Evolutionary conservation across 2,888 invertebrate species (phyloP), one percentile per base, ranked within the genome.

Genomic region (Colostygia pectinataria): DNA sequence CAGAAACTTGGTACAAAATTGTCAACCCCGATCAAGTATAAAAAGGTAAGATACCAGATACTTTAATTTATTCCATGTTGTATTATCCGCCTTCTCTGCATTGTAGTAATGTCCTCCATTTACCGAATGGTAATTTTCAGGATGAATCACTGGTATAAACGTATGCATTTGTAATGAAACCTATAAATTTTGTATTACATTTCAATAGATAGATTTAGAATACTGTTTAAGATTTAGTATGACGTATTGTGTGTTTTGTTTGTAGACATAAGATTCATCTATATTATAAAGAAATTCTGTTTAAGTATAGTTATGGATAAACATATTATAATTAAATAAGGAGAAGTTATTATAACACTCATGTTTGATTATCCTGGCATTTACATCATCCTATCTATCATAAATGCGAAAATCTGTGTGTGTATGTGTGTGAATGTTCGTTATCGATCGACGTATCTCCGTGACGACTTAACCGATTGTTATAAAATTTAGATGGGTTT

Each of bases 21-120:
- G 25, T 7, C 44, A 46, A 41, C 41, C 33, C 41, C 43, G 48
- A 51, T 40, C 41, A 59, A 62, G 48, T 63, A 47, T 9, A 32
- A 52, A 51, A 57, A 67, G 78, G 78, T 78, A 59, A 77, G 78
- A 66, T 53, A 44, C 29, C 27, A 43, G 24, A 34, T 32, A 27
- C 12, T 31, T 15, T 12, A 29, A 28, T 31, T 39, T 37, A 36
- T 25, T 28, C 38, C 18, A 15, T 47, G 44, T 53, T 55, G 57
- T 66, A 56, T 24, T 47, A 43, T 55, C 45, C 39, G 25, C 20
- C 20, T 32, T 13, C 8, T 39, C 18, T 45, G 27, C 28, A 56
- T 62, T 31, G 31, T 54, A 34, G 28, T 41, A 57, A 54, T 46
- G 53, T 56, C 50, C 49, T 62, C 53, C 64, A 63, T 64, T 68